Base-by-base conservation (phyloP, 35 echinoderm and acorn worm genomes). In the Ophioderma brevispina region DNA sequence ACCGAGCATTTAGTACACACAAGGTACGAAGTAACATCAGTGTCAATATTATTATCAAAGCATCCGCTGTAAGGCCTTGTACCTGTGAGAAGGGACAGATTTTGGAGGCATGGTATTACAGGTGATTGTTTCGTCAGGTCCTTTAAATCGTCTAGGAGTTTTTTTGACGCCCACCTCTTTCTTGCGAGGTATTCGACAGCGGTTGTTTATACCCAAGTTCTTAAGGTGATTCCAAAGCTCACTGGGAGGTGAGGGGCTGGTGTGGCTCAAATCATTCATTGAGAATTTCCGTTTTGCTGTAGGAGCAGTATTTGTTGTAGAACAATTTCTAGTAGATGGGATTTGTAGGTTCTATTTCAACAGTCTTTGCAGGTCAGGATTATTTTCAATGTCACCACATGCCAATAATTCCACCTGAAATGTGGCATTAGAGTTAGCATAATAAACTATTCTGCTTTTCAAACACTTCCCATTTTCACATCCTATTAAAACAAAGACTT, bases 191-290 rank as follows among this genome's bases (percentile, higher is more conserved):
- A 70, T 25, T 18, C 59, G 59, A 70, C 59, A 70, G 59, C 59
- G 59, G 28, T 70, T 70, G 28, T 8, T 25, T 25, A 70, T 70
- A 25, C 15, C 59, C 59, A 70, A 30, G 59, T 70, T 70, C 59
- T 70, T 70, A 70, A 70, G 59, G n/a, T 70, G 59, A 70, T 70
- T 70, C 59, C 59, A 70, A 70, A 70, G 59, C n/a, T 70, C 3
- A 70, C 28, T 70, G 5, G 59, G 59, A 13, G n/a, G 59, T 15
- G 10, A 25, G n/a, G 59, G 41, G 17, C 4, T 25, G 10, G 59
- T 70, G 10, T 70, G 41, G 59, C 2, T 70, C 59, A 70, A 15
- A 70, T 70, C n/a, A 15, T 15, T 70, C n/a, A 70, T 25, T 8
- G 10, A 25, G 59, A 70, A 70, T 2, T 70, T 70, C 59, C 10